Evolutionary conservation across 2,797 vertebrate genomes (phyloP), one percentile per base, ranked within the genome.

Genomic region (Decapterus maruadsi): DNA sequence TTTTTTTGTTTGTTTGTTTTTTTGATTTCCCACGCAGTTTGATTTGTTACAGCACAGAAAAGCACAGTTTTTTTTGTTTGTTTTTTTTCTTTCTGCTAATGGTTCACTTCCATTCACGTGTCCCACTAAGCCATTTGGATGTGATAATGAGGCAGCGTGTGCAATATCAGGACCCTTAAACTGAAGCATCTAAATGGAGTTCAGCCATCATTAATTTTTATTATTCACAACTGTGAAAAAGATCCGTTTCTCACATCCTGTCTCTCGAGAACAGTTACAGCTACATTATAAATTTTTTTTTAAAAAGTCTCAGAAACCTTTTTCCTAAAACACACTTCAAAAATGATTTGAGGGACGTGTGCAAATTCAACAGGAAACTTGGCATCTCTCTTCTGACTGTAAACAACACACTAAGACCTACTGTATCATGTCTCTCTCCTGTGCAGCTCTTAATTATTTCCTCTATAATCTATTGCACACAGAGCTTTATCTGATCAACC

Each of bases 401-500:
- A 65, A n/a, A 14, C 42, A 59, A 26, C 42, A 58, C 26, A 58
- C 66, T 34, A 22, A 68, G 62, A 34, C 31, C 31, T 34, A 31
- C 42, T 55, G 22, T 55, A 20, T 79, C 56, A 66, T 68, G 58
- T 68, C 77, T 66, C 6, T 53, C 51, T 76, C 75, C 42, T 60
- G 62, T 67, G 19, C 34, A 68, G 63, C 55, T 68, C 53, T 26
- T 26, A 83, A 86, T 88, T 79, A 82, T 82, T 87, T 85, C 38
- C 36, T 40, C 65, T 80, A 61, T 84, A 81, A 91, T 83, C 75
- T 82, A 59, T 48, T 68, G 26, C 73, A 78, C 42, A 46, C 29
- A 57, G 55, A 53, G 62, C 60, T 43, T 79, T 86, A 89, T 91
- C 86, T 85, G 86, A 89, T 90, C 75, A 74, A 59, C 76, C 68